These are phyloP conservation scores for Capricornis sumatraensis DNA, from an alignment of 2,113 vertebrate species.

Conservation along the genomic window DNA sequence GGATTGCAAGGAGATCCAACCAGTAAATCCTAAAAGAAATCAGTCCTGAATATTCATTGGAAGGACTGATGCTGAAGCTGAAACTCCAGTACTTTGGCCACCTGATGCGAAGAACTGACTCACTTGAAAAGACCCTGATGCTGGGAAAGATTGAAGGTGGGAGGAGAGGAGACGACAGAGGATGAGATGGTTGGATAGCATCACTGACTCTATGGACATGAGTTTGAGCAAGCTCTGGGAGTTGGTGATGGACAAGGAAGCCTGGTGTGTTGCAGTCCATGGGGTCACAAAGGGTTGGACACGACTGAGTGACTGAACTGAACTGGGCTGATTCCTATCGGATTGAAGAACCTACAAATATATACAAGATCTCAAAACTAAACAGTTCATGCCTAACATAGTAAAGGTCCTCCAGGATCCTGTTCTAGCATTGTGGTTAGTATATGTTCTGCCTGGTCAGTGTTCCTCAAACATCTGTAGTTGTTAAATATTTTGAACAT, in stretches of 20 bases:
- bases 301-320: neutral
- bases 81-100: neutral
- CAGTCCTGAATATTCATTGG: neutral
- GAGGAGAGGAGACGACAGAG: neutral
- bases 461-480: neutral
- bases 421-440: neutral
- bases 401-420: neutral
- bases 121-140: neutral
- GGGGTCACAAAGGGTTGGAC: neutral
- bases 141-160: neutral
- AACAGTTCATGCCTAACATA: neutral
- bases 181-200: neutral
- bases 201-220: neutral
- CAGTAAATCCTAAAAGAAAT: neutral
- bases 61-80: neutral
- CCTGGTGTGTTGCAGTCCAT: neutral
- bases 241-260: neutral
- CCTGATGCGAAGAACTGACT: neutral
- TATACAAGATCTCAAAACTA: neutral
- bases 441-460: neutral
- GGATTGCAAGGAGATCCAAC: neutral
- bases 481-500: neutral
- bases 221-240: neutral
- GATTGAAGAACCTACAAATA: neutral
- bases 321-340: neutral